Evolutionary conservation across 2,113 vertebrate species (phyloP).

Genomic region (Terrapene triunguis): DNA sequence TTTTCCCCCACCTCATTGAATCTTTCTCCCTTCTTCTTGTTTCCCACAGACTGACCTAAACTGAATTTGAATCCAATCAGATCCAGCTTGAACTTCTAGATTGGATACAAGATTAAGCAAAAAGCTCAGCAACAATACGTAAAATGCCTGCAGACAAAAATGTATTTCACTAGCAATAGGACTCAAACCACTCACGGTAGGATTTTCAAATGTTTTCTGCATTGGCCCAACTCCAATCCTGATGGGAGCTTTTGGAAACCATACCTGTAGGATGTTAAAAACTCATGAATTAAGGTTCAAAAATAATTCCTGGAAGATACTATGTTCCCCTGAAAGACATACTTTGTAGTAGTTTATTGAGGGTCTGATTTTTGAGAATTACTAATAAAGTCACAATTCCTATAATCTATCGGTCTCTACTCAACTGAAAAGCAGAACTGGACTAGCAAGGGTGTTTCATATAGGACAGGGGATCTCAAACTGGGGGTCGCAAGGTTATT

Average conservation of each 20-base stretch:
- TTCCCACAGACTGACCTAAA: not conserved
- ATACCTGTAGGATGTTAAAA: not conserved
- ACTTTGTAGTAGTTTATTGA: not conserved
- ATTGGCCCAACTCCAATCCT: not conserved
- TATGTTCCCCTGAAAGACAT: accelerated
- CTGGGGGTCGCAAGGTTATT: too few species aligned
- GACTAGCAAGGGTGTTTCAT: not conserved
- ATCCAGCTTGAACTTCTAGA: not conserved
- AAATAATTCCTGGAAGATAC: accelerated
- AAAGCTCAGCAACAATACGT: not conserved
- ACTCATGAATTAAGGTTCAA: not conserved
- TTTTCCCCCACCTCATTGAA: not conserved
- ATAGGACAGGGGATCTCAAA: not conserved
- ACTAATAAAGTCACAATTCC: not conserved
- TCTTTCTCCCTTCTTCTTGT: not conserved
- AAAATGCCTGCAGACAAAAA: not conserved
- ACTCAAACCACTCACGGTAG: accelerated
- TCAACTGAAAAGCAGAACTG: not conserved
- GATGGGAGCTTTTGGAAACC: not conserved
- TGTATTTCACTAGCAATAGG: not conserved
- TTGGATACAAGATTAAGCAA: not conserved
- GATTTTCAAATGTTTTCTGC: not conserved
- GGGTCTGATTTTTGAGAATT: not conserved
- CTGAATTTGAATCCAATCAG: not conserved
- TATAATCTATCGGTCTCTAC: not conserved